Conservation (phyloP, 2,888 invertebrate genomes). For the Athripsodes cinereus region DNA sequence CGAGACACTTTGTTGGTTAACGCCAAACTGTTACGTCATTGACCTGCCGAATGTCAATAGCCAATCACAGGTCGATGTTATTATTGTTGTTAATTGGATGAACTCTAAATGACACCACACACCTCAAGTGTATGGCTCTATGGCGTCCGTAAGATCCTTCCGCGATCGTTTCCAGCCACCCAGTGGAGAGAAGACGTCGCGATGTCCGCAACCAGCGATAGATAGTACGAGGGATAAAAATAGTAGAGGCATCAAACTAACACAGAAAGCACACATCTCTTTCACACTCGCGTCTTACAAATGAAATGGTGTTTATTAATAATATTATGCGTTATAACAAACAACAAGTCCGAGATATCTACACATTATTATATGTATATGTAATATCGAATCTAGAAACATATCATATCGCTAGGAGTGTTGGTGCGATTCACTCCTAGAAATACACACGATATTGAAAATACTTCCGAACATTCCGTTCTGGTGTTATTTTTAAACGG, state of each 20-base stretch:
- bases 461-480: no score
- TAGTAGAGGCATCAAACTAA: constrained; percentile 33
- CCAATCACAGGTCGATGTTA: background rate
- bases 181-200: constrained; percentile 29
- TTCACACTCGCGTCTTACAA: background rate
- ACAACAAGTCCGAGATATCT: no score
- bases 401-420: no score
- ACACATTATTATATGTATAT: no score
- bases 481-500: no score
- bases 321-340: no score
- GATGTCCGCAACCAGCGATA: constrained; percentile 27
- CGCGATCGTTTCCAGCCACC: constrained; percentile 24
- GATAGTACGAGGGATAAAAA: constrained; percentile 39
- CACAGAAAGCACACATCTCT: constrained; percentile 27
- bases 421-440: no score
- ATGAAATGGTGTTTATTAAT: no score
- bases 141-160: constrained; percentile 27
- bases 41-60: background rate
- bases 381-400: no score
- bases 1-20: background rate
- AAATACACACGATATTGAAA: no score
- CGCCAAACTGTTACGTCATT: background rate
- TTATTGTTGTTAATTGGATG: background rate
- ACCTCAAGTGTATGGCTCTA: constrained; percentile 29
- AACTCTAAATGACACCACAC: constrained; percentile 3